Evolutionary conservation across 2,113 vertebrate species (phyloP).

Genomic region (Lepisosteus oculatus): DNA sequence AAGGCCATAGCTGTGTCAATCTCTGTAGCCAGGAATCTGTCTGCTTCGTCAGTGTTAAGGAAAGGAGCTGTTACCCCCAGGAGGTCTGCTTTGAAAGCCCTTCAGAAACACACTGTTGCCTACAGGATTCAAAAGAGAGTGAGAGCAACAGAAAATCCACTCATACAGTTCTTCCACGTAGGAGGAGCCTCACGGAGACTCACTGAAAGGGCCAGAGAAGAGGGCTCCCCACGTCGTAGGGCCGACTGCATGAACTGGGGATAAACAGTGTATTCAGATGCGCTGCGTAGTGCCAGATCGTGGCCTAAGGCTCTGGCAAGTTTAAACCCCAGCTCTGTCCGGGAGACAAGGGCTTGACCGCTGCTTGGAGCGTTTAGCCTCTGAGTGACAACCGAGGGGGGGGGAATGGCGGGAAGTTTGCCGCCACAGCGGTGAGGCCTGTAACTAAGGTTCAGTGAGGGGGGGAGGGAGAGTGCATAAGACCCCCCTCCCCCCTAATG

Average conservation of each 20-base stretch:
- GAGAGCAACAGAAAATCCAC: neutral
- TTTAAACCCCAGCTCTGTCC: too few relatives aligned
- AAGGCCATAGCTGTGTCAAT: too few relatives aligned
- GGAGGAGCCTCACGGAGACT: neutral
- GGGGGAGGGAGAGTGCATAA: too few relatives aligned
- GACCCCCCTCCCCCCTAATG: too few relatives aligned
- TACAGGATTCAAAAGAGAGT: neutral
- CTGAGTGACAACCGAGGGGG: too few relatives aligned
- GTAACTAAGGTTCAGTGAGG: too few relatives aligned
- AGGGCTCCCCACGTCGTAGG: neutral
- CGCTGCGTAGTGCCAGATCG: neutral
- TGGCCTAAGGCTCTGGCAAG: neutral
- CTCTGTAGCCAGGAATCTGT: neutral
- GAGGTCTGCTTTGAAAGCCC: constrained; percentile 3
- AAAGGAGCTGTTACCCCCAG: neutral
- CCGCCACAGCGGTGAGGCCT: too few relatives aligned
- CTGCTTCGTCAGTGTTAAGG: neutral
- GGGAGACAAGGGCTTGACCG: too few relatives aligned
- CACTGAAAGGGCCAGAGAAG: neutral
- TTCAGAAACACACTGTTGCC: neutral
- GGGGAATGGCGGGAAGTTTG: too few relatives aligned
- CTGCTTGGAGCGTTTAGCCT: too few relatives aligned
- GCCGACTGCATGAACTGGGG: neutral
- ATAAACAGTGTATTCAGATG: constrained; percentile 2
- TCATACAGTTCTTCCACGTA: neutral